phyloP scores from a whole-genome alignment of 2,113 vertebrate species.

The Physeter macrocephalus region DNA sequence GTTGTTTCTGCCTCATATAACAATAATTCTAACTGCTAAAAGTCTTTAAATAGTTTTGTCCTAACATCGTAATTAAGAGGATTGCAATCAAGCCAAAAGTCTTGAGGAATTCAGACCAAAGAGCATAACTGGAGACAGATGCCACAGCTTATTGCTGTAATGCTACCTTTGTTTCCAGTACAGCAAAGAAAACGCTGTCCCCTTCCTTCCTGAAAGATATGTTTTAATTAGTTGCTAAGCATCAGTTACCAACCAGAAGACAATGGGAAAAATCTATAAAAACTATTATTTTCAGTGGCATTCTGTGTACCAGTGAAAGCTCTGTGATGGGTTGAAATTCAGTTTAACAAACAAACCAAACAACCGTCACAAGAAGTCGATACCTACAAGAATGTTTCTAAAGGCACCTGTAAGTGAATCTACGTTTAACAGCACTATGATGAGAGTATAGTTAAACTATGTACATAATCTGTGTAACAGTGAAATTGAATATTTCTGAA shows the following conservation, averaged over 20 bases:
- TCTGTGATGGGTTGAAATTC: conserved; percentile 28
- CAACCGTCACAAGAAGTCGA: neutral
- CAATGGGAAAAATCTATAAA: conserved; percentile 48
- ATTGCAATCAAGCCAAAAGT: conserved; percentile 37
- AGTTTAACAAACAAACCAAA: conserved; percentile 53
- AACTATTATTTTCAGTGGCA: conserved; percentile 44
- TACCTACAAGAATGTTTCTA: neutral
- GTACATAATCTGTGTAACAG: neutral
- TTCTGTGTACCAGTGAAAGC: neutral
- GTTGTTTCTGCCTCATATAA: neutral
- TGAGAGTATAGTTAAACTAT: neutral
- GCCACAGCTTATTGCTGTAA: neutral
- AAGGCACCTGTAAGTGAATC: neutral
- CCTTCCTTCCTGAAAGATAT: neutral
- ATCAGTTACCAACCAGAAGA: conserved; percentile 35
- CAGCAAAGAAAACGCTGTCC: conserved; percentile 36
- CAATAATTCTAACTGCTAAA: neutral
- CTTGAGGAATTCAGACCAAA: conserved; percentile 9
- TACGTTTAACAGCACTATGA: neutral
- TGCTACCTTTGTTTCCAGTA: neutral
- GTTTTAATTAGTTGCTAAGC: conserved; percentile 41
- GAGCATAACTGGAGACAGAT: neutral
- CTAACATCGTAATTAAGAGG: neutral
- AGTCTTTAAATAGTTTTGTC: conserved; percentile 10
- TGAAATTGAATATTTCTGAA: neutral